Evolutionary conservation across 2,113 vertebrate genomes (phyloP).

Genomic region (Eurypyga helias): DNA sequence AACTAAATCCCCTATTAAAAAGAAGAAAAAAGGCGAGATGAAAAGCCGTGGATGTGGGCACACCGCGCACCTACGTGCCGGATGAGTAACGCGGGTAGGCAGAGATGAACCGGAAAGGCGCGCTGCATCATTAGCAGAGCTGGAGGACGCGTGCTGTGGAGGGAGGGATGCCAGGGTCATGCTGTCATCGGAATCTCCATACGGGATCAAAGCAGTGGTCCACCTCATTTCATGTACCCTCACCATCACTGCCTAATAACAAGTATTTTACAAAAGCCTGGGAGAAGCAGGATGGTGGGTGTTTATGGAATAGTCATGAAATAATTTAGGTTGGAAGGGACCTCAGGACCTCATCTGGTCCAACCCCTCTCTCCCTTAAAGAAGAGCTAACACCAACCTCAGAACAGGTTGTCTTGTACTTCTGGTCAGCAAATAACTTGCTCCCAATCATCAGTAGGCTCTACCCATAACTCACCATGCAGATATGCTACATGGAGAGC

Average conservation of each 20-base stretch:
- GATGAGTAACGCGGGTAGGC: background rate
- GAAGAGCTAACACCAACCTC: background rate
- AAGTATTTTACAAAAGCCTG: background rate
- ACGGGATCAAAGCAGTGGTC: constrained; percentile 30
- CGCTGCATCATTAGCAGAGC: background rate
- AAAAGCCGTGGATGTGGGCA: background rate
- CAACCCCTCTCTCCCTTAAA: constrained; percentile 1
- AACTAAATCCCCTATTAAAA: background rate
- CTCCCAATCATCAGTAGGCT: background rate
- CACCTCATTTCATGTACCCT: background rate
- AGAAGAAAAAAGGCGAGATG: background rate
- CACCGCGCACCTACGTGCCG: background rate
- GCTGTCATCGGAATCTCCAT: constrained; percentile 7
- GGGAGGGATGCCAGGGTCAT: constrained; percentile 10
- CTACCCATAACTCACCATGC: background rate
- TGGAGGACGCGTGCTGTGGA: background rate
- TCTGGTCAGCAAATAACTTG: background rate
- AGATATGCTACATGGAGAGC: background rate
- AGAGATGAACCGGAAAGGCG: background rate
- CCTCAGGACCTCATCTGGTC: background rate
- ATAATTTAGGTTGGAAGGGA: constrained; percentile 2
- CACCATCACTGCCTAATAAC: background rate
- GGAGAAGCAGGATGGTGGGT: background rate
- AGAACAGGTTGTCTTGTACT: background rate
- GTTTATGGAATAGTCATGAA: background rate